Conservation (phyloP, 2,888 invertebrate genomes). For the Melolontha melolontha region DNA sequence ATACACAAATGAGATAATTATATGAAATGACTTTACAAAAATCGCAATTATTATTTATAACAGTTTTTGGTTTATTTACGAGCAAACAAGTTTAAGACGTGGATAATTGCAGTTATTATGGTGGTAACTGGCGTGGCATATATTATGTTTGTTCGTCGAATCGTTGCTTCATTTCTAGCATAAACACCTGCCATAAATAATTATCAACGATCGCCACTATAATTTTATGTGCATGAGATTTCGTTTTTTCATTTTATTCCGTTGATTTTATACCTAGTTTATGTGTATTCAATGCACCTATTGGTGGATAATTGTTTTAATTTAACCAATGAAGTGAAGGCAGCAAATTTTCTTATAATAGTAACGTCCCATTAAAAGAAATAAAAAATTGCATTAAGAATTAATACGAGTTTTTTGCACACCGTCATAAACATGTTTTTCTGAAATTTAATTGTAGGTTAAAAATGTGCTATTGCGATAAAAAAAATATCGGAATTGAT, state of each 20-base stretch:
- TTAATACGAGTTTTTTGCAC: too few species aligned
- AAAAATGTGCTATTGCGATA: too few species aligned
- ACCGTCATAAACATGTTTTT: too few species aligned
- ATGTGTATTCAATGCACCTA: neutral
- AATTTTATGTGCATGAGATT: slow-evolving; percentile 25
- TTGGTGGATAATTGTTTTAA: slow-evolving; percentile 26
- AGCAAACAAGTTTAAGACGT: slow-evolving; percentile 22
- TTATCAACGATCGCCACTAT: slow-evolving; percentile 26
- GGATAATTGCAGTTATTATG: slow-evolving; percentile 28
- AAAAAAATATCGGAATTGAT: too few species aligned
- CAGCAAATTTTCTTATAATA: too few species aligned
- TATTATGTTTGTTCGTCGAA: slow-evolving; percentile 36
- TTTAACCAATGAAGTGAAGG: neutral
- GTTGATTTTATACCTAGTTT: slow-evolving; percentile 19
- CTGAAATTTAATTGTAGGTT: too few species aligned
- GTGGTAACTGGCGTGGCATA: slow-evolving; percentile 15
- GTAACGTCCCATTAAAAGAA: too few species aligned
- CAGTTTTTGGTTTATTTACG: slow-evolving; percentile 39
- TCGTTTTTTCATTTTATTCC: neutral
- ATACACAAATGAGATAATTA: slow-evolving; percentile 25
- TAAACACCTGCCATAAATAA: slow-evolving; percentile 38
- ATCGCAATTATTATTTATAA: slow-evolving; percentile 33
- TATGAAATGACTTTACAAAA: slow-evolving; percentile 39
- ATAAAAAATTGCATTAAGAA: too few species aligned
- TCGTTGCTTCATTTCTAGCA: slow-evolving; percentile 27